Evolutionary conservation across 2,113 vertebrate species (phyloP).

Genomic region (Chloebia gouldiae): DNA sequence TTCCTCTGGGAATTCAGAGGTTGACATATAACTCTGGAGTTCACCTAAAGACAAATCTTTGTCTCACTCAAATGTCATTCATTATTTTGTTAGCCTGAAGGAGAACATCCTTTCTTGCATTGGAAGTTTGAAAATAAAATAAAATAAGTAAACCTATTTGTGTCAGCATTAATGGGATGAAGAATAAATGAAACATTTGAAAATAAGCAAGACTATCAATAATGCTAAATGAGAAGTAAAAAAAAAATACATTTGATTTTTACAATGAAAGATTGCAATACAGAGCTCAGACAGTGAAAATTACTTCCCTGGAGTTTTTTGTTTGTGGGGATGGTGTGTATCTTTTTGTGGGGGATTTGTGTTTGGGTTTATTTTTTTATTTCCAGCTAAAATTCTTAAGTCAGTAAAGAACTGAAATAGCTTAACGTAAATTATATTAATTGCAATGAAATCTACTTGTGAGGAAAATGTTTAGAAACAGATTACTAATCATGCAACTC

Average conservation of each 20-base stretch:
- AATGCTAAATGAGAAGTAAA: background rate
- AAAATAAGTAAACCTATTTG: background rate
- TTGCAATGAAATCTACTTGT: background rate
- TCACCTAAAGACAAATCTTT: conserved; percentile 31
- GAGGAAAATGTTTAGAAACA: background rate
- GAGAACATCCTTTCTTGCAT: background rate
- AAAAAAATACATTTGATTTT: background rate
- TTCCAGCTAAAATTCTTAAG: background rate
- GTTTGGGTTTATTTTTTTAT: rapidly evolving
- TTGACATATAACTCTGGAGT: conserved; percentile 7
- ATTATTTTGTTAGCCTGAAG: conserved; percentile 18
- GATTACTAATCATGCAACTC: background rate
- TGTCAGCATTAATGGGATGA: background rate
- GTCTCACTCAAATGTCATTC: conserved; percentile 24
- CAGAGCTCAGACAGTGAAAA: background rate
- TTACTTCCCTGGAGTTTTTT: background rate
- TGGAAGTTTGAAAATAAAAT: background rate
- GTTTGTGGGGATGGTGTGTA: background rate
- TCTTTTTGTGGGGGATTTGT: rapidly evolving
- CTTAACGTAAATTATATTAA: background rate
- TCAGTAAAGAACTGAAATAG: background rate
- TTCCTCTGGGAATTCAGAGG: background rate
- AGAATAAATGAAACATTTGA: background rate
- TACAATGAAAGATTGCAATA: background rate
- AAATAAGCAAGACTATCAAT: background rate